Evolutionary conservation across 2,113 vertebrate genomes (phyloP).

Genomic region (Cyanistes caeruleus): DNA sequence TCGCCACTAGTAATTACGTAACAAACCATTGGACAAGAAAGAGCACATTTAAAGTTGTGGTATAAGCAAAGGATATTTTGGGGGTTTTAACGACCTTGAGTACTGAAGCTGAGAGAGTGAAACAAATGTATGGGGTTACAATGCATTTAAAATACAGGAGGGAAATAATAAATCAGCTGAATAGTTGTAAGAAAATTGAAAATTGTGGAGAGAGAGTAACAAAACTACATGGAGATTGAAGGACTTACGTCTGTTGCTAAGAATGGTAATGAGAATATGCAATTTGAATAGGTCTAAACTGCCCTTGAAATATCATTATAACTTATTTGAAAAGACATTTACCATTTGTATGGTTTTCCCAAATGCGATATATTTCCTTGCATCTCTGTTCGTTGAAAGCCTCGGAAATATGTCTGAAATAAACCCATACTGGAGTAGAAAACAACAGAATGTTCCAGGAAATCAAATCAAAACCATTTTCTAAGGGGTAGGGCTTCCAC

Average conservation of each 20-base stretch:
- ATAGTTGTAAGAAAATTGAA: slow-evolving; percentile 72
- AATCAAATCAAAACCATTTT: slow-evolving; percentile 48
- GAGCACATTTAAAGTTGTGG: slow-evolving; percentile 65
- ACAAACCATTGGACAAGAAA: slow-evolving; percentile 70
- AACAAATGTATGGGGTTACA: slow-evolving; percentile 70
- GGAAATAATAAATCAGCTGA: slow-evolving; percentile 73
- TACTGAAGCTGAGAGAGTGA: slow-evolving; percentile 52
- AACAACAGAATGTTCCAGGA: slow-evolving; percentile 35
- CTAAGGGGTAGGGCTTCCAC: slow-evolving; percentile 3
- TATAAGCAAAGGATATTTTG: slow-evolving; percentile 53
- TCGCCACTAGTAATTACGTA: slow-evolving; percentile 41
- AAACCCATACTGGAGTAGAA: slow-evolving; percentile 29
- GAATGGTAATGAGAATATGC: slow-evolving; percentile 67
- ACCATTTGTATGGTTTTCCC: slow-evolving; percentile 40
- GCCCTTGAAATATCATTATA: slow-evolving; percentile 75
- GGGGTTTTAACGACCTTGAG: slow-evolving; percentile 67
- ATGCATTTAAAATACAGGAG: slow-evolving; percentile 64
- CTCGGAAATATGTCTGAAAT: slow-evolving; percentile 40
- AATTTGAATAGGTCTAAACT: slow-evolving; percentile 46
- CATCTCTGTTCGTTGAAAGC: slow-evolving; percentile 1
- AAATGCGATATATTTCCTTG: slow-evolving; percentile 47
- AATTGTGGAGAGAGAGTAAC: slow-evolving; percentile 67
- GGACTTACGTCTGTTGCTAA: slow-evolving; percentile 43
- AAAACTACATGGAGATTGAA: slow-evolving; percentile 61
- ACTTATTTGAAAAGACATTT: slow-evolving; percentile 65